Conservation (phyloP, 1,140 invertebrate species). For the Microplitis demolitor region DNA sequence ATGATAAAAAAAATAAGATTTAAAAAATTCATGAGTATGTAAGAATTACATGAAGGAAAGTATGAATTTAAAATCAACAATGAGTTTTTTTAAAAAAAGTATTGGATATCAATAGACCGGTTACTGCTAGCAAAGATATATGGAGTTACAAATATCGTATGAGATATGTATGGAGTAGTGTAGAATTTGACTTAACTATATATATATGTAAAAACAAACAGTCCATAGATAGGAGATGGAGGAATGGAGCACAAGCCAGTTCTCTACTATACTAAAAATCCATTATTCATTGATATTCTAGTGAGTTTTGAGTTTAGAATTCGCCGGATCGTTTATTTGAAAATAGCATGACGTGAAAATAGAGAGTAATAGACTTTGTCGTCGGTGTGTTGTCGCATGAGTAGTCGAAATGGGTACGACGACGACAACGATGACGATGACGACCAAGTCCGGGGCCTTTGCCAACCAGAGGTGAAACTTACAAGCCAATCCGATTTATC, state of each 20-base stretch:
- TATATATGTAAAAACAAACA: no score
- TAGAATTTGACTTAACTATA: no score
- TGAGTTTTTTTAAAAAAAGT: no score
- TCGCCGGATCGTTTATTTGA: background rate
- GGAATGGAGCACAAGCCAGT: background rate
- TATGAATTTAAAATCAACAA: no score
- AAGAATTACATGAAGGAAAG: no score
- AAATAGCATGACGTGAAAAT: constrained; percentile 2
- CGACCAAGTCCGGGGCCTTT: no score
- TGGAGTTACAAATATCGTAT: no score
- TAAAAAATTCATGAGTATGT: no score
- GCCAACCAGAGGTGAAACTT: background rate
- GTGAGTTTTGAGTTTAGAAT: background rate
- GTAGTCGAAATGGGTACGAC: background rate
- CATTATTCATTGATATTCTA: background rate
- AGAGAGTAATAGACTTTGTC: background rate
- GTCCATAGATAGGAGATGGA: background rate
- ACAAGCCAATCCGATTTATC: constrained; percentile 3
- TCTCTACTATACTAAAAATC: background rate
- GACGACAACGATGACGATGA: background rate
- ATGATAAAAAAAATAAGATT: no score
- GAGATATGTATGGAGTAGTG: no score
- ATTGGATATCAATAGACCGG: no score
- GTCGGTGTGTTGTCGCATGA: background rate
- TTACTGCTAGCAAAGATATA: no score